These are phyloP conservation scores for Pammene fasciana DNA, from an alignment of 2,888 invertebrate species.

Conservation along the genomic window DNA sequence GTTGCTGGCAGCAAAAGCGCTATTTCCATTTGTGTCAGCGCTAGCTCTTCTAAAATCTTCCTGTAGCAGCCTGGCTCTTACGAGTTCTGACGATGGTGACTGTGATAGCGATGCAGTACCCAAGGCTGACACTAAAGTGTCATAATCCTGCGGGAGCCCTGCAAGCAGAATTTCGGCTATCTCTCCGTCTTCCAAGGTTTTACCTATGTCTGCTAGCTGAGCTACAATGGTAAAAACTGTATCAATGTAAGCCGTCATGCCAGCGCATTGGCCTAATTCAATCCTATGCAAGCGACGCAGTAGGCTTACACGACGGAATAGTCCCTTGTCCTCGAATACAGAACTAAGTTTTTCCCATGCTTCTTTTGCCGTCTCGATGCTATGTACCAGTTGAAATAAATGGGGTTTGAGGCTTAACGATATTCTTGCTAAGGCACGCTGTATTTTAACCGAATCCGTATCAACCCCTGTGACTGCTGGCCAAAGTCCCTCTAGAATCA, in stretches of 20 bases:
- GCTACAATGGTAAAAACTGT: conserved; percentile 10
- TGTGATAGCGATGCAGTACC: too few relatives aligned
- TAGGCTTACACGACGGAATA: conserved; percentile 5
- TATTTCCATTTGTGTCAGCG: too few relatives aligned
- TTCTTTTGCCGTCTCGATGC: background rate
- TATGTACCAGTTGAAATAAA: background rate
- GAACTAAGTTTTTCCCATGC: conserved; percentile 15
- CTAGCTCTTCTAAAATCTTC: too few relatives aligned
- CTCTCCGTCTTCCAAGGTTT: too few relatives aligned
- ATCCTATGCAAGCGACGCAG: background rate
- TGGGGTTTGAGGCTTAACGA: conserved; percentile 4
- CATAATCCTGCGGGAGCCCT: too few relatives aligned
- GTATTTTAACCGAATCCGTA: background rate
- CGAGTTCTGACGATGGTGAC: too few relatives aligned
- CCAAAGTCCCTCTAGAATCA: background rate
- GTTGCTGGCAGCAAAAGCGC: background rate
- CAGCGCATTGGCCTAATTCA: background rate
- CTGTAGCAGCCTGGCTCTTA: too few relatives aligned
- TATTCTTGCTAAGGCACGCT: conserved; percentile 8
- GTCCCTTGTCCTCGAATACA: conserved; percentile 9
- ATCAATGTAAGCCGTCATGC: conserved; percentile 18
- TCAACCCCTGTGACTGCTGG: too few relatives aligned
- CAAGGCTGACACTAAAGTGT: too few relatives aligned
- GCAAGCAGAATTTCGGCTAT: too few relatives aligned
- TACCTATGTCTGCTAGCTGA: too few relatives aligned